Evolutionary conservation across 2,888 invertebrate species (phyloP), one percentile per base, ranked within the genome.

Genomic region (Microctonus brassicae): DNA sequence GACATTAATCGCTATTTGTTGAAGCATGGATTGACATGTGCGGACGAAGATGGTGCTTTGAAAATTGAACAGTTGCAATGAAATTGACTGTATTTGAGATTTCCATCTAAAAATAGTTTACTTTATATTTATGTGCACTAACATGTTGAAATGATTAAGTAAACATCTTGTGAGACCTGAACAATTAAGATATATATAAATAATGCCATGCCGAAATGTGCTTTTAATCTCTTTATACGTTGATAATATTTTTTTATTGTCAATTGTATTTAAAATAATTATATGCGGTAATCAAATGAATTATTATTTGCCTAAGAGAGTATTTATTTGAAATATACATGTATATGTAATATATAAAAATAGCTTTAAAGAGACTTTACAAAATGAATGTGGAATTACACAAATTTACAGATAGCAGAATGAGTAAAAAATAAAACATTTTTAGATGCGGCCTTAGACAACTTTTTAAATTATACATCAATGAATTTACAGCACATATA

Each of bases 141-240:
- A n/a, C 11, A 20, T 7, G 26, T 22, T 47, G 24, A 52, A 2
- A 53, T 55, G 34, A 55, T 10, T 26, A 13, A 11, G 11, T 42
- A 22, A 62, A 47, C 20, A 55, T 33, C 11, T 24, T 52, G 20
- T 55, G 10, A 66, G 13, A 26, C 13, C 39, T 34, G 22, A 7
- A 57, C 17, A 66, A 13, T 39, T 7, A 24, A 57, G 33, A 55
- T 66, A 24, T 4, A 29, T 29, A 29, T n/a, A n/a, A n/a, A 36
- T 17, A 66, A 22, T 22, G 39, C 57, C 34, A 57, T 78, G 77
- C 61, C 73, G 70, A 69, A 73, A 71, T 22, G 69, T 79, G 80
- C 80, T 80, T 79, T 78, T 75, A 72, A 78, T 77, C 34, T 79
- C 80, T 78, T 78, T 74, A 77, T 53, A 66, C 57, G 11, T 57